Percentiles rank a stretch among this genome's conserved stretches.
These are phyloP conservation scores for Callyntrura sp. DNA, from an alignment of 2,888 invertebrate genomes.

Conservation along the genomic window DNA sequence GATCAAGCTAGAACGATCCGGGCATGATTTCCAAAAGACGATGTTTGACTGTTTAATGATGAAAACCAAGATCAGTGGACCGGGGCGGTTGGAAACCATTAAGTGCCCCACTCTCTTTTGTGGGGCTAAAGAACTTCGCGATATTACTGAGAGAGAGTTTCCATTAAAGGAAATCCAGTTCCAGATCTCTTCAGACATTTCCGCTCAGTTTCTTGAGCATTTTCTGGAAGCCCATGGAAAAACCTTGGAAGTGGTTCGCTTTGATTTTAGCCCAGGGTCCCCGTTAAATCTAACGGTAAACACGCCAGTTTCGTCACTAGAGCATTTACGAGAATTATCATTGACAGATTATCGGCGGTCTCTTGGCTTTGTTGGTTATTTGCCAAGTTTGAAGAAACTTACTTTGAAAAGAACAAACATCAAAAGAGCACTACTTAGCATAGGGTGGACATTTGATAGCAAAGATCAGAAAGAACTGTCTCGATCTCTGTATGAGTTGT, in stretches of 20 bases:
- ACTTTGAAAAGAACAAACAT: slow-evolving; percentile 58
- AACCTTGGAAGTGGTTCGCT: slow-evolving; percentile 26
- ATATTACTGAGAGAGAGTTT: slow-evolving; percentile 21
- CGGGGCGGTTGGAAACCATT: slow-evolving; percentile 35
- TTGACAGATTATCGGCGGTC: slow-evolving; percentile 61
- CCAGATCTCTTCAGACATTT: slow-evolving; percentile 56
- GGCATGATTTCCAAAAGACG: slow-evolving; percentile 67
- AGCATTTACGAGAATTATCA: slow-evolving; percentile 34
- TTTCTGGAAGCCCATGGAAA: slow-evolving; percentile 51
- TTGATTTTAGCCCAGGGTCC: slow-evolving; percentile 63
- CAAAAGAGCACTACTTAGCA: slow-evolving; percentile 68
- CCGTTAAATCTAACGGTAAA: slow-evolving; percentile 54
- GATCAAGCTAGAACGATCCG: slow-evolving; percentile 57
- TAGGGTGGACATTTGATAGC: slow-evolving; percentile 69
- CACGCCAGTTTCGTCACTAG: background rate
- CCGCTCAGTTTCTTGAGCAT: slow-evolving; percentile 51
- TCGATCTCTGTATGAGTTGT: slow-evolving; percentile 19
- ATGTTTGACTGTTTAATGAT: slow-evolving; percentile 72
- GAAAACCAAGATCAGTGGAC: background rate
- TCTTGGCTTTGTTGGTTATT: slow-evolving; percentile 64
- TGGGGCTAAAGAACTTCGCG: slow-evolving; percentile 63
- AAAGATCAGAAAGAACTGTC: slow-evolving; percentile 59
- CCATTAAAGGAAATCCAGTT: slow-evolving; percentile 62
- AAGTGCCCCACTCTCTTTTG: slow-evolving; percentile 55
- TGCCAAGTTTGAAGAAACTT: slow-evolving; percentile 50